A percentile compares a stretch with the other conserved stretches of the same genome.
phyloP scores from a whole-genome alignment of 2,113 vertebrate genomes.

The Cyanoliseus patagonus region DNA sequence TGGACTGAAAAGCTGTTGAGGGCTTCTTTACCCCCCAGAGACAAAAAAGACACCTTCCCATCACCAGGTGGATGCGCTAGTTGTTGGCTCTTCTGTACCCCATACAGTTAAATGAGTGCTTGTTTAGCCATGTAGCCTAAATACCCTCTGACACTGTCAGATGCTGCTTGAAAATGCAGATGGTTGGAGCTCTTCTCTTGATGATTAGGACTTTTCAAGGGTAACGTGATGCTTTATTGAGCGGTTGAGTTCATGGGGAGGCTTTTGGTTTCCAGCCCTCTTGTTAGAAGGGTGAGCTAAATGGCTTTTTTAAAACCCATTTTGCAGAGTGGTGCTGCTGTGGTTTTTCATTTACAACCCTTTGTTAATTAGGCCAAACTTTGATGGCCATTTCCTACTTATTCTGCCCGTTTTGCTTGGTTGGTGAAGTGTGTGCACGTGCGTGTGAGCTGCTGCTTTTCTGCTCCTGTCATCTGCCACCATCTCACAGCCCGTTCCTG shows the following conservation, averaged over 20 bases:
- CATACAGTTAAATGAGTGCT: neutral
- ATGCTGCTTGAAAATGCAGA: accelerated
- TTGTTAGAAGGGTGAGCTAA: neutral
- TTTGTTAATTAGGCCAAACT: neutral
- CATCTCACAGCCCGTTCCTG: neutral
- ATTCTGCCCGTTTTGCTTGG: neutral
- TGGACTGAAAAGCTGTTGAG: neutral
- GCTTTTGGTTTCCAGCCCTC: neutral
- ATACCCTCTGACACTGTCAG: accelerated
- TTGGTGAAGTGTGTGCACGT: neutral
- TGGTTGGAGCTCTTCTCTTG: neutral
- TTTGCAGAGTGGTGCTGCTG: neutral
- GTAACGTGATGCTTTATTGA: neutral
- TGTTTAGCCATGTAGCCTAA: neutral
- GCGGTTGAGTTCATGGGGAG: neutral
- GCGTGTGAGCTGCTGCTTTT: neutral
- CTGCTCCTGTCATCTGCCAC: neutral
- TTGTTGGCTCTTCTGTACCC: neutral
- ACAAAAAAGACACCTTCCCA: neutral
- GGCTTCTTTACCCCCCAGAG: accelerated
- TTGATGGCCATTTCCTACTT: neutral
- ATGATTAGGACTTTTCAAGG: neutral
- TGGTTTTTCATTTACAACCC: neutral
- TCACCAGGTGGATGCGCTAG: neutral
- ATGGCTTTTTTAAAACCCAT: neutral